Base-by-base conservation (phyloP, 2,113 vertebrate genomes). In the Gallinago undulata region DNA sequence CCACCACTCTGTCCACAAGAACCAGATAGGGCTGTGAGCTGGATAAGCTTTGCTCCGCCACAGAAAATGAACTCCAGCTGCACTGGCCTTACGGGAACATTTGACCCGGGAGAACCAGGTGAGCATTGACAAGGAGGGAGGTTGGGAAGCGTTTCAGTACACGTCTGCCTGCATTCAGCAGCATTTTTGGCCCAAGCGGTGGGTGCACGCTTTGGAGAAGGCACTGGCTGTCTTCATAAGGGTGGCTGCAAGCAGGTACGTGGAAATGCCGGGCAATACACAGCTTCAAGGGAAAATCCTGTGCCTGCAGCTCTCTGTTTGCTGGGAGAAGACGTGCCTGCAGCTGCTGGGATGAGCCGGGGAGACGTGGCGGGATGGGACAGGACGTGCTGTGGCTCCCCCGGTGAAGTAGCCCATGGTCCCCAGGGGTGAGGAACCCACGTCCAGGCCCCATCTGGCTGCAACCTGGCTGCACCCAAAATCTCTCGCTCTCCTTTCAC, bases 361-460 rank as follows among this genome's bases (percentile, higher is more conserved):
- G 57, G 51, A 69, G 35, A 25, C 3, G 17, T 30, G 35, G 23
- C 1, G 17, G 53, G 53, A 18, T 27, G 2, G 53, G 72, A 19
- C 1, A 4, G 67, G 53, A 50, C 1, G 1, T 0, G 10, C 82
- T 24, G 27, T 13, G 66, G 66, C 25, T 87, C 17, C 35, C 35
- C 8, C 0, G 1, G 35, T 43, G 70, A 21, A 63, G 62, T 50
- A 33, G 81, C 72, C 28, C 76, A 2, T 0, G 4, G 64, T 3
- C 56, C 68, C 37, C 5, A 13, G 24, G 59, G 64, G 13, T 1
- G 0, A 67, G 72, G 1, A 6, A 16, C 57, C 30, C 37, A 2
- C 0, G 3, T 74, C 69, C 0, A 0, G 14, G 39, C 22, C 45
- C 56, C 16, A 4, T 27, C 72, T 60, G 14, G 0, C 48, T 0